Percentiles rank a stretch among this genome's conserved stretches.
Evolutionary conservation across 2,888 invertebrate genomes (phyloP).

Genomic region (Amaurobius ferox): DNA sequence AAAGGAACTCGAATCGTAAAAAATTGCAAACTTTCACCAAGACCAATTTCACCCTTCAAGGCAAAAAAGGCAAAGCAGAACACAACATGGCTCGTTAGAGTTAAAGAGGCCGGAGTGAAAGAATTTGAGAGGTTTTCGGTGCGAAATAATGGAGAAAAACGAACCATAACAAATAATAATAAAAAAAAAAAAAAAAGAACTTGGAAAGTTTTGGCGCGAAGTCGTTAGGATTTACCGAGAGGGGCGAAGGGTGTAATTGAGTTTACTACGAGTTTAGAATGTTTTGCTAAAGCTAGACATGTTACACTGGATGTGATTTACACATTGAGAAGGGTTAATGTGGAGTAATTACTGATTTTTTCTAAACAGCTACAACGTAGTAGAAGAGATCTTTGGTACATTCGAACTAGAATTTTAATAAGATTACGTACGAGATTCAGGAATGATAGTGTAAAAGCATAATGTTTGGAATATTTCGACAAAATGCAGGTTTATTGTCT

Average conservation of each 20-base stretch:
- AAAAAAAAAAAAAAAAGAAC: not conserved
- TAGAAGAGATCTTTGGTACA: too few relatives aligned
- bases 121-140: not conserved
- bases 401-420: too few relatives aligned
- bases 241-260: not conserved
- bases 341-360: not conserved
- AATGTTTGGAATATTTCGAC: too few relatives aligned
- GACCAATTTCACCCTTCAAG: too few relatives aligned
- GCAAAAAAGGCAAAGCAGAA: not conserved
- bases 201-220: not conserved
- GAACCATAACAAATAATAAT: too few relatives aligned
- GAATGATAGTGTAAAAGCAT: too few relatives aligned
- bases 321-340: not conserved
- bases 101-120: not conserved
- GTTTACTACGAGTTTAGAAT: not conserved
- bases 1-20: too few relatives aligned
- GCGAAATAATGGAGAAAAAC: too few relatives aligned
- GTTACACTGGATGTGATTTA: not conserved
- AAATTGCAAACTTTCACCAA: too few relatives aligned
- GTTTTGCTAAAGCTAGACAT: not conserved
- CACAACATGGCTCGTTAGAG: constrained; percentile 6
- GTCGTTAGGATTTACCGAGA: not conserved
- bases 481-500: too few relatives aligned
- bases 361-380: too few relatives aligned
- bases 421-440: too few relatives aligned